Percentiles rank a stretch among this genome's conserved stretches.
Evolutionary conservation across 2,113 vertebrate genomes (phyloP).

Genomic region (Aptenodytes patagonicus): DNA sequence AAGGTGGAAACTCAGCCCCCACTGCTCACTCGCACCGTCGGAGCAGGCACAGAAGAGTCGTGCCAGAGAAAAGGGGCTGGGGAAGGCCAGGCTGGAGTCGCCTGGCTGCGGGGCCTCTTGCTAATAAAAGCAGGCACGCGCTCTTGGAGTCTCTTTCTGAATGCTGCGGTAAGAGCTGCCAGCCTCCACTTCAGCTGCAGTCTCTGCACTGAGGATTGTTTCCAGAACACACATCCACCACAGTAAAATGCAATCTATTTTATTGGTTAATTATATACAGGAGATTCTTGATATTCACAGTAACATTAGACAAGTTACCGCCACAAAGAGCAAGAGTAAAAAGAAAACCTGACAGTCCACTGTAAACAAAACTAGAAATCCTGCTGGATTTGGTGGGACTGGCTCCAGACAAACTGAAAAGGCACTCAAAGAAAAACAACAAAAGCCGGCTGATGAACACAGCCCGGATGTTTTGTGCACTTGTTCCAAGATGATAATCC

Average conservation of each 20-base stretch:
- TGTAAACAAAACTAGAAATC: conserved; percentile 34
- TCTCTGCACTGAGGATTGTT: background rate
- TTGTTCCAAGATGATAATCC: background rate
- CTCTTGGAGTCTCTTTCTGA: background rate
- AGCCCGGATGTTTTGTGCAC: background rate
- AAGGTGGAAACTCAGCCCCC: background rate
- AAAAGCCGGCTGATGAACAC: background rate
- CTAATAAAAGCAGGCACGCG: background rate
- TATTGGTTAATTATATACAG: conserved; percentile 65
- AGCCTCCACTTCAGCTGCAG: background rate
- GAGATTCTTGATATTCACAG: conserved; percentile 33
- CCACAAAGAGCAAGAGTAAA: conserved; percentile 11
- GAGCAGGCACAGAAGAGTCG: rapidly evolving
- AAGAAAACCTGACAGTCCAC: conserved; percentile 31
- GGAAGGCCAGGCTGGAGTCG: background rate
- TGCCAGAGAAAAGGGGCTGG: background rate
- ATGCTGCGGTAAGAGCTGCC: background rate
- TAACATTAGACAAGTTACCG: background rate
- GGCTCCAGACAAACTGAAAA: conserved; percentile 32
- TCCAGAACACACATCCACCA: background rate
- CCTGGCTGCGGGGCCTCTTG: background rate
- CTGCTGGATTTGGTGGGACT: background rate
- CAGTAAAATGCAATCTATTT: conserved; percentile 49
- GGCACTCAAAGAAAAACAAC: conserved; percentile 27
- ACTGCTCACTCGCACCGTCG: rapidly evolving